Conservation (phyloP, 2,797 vertebrate species). For the Protosalanx chinensis region DNA sequence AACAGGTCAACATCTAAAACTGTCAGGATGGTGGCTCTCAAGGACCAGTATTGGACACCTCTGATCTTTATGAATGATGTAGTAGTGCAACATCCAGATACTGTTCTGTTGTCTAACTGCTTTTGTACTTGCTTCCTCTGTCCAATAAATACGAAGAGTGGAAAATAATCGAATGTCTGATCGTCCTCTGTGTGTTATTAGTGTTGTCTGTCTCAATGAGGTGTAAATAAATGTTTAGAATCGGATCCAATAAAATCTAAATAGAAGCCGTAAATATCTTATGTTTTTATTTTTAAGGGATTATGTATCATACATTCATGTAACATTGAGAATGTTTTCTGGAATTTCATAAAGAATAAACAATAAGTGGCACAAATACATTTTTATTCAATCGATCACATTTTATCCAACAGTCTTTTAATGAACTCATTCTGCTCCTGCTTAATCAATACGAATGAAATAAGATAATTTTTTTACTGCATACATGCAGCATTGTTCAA, state of each 20-base stretch:
- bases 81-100: slow-evolving; percentile 44
- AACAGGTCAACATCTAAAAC: no score
- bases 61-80: neutral
- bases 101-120: slow-evolving; percentile 49
- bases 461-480: neutral
- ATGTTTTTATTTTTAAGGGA: neutral
- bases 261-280: neutral
- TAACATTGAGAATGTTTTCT: neutral
- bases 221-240: neutral
- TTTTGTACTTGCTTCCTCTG: slow-evolving; percentile 55
- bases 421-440: neutral
- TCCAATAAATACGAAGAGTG: neutral
- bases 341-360: neutral
- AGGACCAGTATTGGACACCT: no score
- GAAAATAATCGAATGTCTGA: neutral
- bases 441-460: no score
- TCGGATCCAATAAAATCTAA: neutral
- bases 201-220: neutral
- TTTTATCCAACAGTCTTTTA: neutral
- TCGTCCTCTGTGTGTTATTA: neutral
- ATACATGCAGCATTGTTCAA: neutral
- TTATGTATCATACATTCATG: neutral
- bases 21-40: no score
- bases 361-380: neutral
- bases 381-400: neutral